Evolutionary conservation across 2,888 invertebrate genomes (phyloP), one percentile per base, ranked within the genome.

Genomic region (Drosophila kambysellisi): DNA sequence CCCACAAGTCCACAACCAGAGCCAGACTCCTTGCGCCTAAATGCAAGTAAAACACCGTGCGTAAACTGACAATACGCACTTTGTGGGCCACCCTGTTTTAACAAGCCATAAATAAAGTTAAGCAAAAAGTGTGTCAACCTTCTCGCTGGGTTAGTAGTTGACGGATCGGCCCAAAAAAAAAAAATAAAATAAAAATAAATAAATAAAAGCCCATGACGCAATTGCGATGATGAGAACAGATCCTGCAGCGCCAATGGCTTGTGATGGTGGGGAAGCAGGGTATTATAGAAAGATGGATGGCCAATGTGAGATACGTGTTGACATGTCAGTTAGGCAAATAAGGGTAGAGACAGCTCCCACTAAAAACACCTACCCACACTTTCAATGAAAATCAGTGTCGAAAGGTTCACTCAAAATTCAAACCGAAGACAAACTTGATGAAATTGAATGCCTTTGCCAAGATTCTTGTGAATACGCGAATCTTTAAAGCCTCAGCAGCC

Each of bases 301-400:
- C 82, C 62, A 70, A 56, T 41, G 53, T 68, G 65, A 69, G 76
- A 74, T 74, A 88, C 80, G 89, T 75, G 84, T 88, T 82, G 90
- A 89, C 77, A 85, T 77, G 77, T 85, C 88, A 74, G 90, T 85
- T 89, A 88, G 86, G 80, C 86, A 89, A 84, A 89, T 88, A 82
- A 89, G 88, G 88, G 79, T 88, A 89, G 85, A 84, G 88, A 89
- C 86, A 84, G 87, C 70, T 58, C 68, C 52, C 39, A 61, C 53
- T 58, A 37, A 61, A 41, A 57, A 29, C 29, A 30, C 51, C 30
- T 11, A 20, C 20, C 46, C 20, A 25, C 2, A 25, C 32, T 25
- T 39, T 25, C 9, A 2, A 15, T 9, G 3, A 25, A 37, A 48
- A 48, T 20, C 29, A 50, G 20, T 33, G 33, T 2, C 5, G 17